Percentiles rank a stretch among this genome's conserved stretches.
phyloP scores from a whole-genome alignment of 2,888 invertebrate species.

The Ichneumon xanthorius region DNA sequence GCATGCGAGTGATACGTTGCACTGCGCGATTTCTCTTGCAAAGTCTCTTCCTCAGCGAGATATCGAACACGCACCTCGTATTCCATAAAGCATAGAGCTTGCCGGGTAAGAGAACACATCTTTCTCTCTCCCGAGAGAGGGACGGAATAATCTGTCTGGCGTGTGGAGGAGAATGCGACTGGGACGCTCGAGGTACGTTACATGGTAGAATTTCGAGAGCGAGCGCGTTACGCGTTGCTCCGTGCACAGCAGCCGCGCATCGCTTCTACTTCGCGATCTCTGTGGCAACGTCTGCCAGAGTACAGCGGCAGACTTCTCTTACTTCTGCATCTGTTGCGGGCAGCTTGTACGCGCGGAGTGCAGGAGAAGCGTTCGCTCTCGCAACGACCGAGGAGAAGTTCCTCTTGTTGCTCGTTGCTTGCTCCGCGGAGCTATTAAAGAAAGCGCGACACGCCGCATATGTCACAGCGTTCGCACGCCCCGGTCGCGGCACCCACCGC shows the following conservation, averaged over 20 bases:
- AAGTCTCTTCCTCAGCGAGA: constrained; percentile 48
- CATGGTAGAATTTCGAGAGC: constrained; percentile 32
- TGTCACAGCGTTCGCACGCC: constrained; percentile 85
- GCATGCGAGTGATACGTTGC: constrained; percentile 45
- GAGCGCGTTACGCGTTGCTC: constrained; percentile 33
- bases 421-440: constrained; percentile 79
- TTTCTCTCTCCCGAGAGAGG: constrained; percentile 15
- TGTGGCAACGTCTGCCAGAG: background rate
- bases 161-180: constrained; percentile 43
- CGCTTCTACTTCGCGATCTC: constrained; percentile 11
- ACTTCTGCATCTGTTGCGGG: constrained; percentile 19
- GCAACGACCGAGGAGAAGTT: constrained; percentile 16
- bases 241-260: background rate
- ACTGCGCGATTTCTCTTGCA: constrained; percentile 47
- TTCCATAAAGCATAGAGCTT: constrained; percentile 51
- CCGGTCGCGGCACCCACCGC: constrained; percentile 80
- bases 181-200: constrained; percentile 27
- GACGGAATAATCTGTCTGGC: constrained; percentile 34
- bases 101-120: constrained; percentile 10
- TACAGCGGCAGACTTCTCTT: constrained; percentile 3
- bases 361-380: constrained; percentile 28
- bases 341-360: background rate
- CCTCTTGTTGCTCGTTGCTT: background rate
- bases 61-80: constrained; percentile 63
- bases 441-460: constrained; percentile 84